These are phyloP conservation scores for Terrapene triunguis DNA, from an alignment of 2,113 vertebrate species.

Conservation along the genomic window DNA sequence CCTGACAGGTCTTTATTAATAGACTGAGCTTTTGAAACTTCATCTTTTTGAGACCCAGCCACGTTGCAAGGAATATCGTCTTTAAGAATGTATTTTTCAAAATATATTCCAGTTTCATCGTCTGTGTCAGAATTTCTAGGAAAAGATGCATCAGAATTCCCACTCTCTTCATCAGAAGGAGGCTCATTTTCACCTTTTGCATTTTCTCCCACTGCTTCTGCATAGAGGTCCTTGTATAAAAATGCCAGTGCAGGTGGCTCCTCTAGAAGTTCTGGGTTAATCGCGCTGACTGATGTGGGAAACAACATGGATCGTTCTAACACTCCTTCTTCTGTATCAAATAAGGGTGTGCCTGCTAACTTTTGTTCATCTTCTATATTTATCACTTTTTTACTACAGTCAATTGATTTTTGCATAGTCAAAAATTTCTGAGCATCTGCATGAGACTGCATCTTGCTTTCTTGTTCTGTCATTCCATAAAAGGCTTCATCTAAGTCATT, in stretches of 20 bases:
- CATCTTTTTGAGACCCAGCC: slow-evolving; percentile 53
- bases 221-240: slow-evolving; percentile 93
- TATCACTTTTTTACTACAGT: slow-evolving; percentile 47
- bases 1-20: slow-evolving; percentile 55
- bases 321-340: slow-evolving; percentile 85
- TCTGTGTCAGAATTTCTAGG: slow-evolving; percentile 88
- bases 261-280: slow-evolving; percentile 89
- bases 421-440: slow-evolving; percentile 42
- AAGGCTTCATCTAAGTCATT: slow-evolving; percentile 90
- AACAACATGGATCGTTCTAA: slow-evolving; percentile 88
- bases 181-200: slow-evolving; percentile 82
- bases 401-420: slow-evolving; percentile 41
- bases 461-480: slow-evolving; percentile 80
- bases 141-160: slow-evolving; percentile 85
- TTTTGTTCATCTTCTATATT: slow-evolving; percentile 65
- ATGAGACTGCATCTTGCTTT: slow-evolving; percentile 42
- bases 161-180: slow-evolving; percentile 86
- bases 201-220: slow-evolving; percentile 85
- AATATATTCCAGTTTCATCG: slow-evolving; percentile 87
- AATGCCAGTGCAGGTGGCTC: slow-evolving; percentile 92
- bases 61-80: slow-evolving; percentile 85
- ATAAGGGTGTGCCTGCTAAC: slow-evolving; percentile 85
- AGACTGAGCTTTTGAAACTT: slow-evolving; percentile 42
- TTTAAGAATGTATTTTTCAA: slow-evolving; percentile 93
- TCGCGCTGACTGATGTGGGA: slow-evolving; percentile 85